Evolutionary conservation across 2,797 vertebrate species (phyloP).

Genomic region (Botia almorhae): DNA sequence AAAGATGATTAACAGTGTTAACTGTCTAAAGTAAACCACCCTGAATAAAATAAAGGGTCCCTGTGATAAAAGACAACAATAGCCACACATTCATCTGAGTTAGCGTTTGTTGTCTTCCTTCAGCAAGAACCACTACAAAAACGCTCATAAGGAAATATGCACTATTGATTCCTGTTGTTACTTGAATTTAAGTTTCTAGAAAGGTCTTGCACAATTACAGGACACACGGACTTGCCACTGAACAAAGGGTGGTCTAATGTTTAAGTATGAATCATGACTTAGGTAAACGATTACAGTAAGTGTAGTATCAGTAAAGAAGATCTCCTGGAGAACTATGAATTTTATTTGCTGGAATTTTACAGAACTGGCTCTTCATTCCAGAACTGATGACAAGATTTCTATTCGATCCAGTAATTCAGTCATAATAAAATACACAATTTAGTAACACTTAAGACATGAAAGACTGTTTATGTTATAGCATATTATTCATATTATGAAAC

Average conservation of each 20-base stretch:
- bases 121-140: background rate
- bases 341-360: background rate
- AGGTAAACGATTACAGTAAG: conserved; percentile 25
- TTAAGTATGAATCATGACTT: conserved; percentile 25
- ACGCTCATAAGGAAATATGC: background rate
- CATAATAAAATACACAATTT: no score
- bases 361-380: background rate
- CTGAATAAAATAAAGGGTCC: background rate
- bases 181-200: conserved; percentile 2
- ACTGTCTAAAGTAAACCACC: background rate
- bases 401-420: no score
- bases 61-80: background rate
- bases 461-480: no score
- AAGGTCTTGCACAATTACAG: conserved; percentile 7
- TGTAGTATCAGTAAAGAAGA: conserved; percentile 1
- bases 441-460: no score
- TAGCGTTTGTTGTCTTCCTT: background rate
- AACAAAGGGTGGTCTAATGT: conserved; percentile 26
- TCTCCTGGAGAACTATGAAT: background rate
- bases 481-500: no score
- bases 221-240: conserved; percentile 3
- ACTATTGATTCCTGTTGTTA: background rate
- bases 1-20: background rate
- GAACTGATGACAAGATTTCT: background rate
- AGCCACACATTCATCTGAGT: background rate